Evolutionary conservation across 2,797 vertebrate species (phyloP).

Genomic region (Hoplostethus mediterraneus): DNA sequence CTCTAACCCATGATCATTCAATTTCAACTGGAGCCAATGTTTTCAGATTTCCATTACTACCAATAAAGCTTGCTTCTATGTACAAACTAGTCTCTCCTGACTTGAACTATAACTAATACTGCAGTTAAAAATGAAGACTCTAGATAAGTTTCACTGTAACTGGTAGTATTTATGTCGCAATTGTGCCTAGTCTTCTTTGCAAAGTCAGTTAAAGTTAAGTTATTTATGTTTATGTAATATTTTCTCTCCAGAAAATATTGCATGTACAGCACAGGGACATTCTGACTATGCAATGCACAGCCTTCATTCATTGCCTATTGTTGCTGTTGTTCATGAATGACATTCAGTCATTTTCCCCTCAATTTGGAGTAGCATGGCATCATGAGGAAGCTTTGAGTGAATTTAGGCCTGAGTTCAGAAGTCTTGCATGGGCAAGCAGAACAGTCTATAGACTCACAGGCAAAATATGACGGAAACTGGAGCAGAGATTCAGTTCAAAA

Average conservation of each 20-base stretch:
- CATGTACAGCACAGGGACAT: neutral
- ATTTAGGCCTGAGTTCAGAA: neutral
- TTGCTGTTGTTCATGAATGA: neutral
- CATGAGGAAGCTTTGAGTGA: neutral
- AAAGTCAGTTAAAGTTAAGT: neutral
- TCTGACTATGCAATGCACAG: neutral
- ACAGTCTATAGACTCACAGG: conserved; percentile 37
- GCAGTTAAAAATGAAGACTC: too few relatives aligned
- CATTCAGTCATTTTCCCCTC: neutral
- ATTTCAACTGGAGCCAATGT: too few relatives aligned
- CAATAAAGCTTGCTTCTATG: too few relatives aligned
- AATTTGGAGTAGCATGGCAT: neutral
- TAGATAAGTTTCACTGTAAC: too few relatives aligned
- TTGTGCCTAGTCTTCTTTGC: too few relatives aligned
- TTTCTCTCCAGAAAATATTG: neutral
- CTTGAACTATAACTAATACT: too few relatives aligned
- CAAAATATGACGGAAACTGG: conserved; percentile 26
- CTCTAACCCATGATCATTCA: too few relatives aligned
- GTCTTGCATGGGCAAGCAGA: neutral
- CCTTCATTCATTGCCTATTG: neutral
- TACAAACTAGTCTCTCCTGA: too few relatives aligned
- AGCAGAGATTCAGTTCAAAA: conserved; percentile 70
- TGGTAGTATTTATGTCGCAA: too few relatives aligned
- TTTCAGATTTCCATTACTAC: too few relatives aligned
- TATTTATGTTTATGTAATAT: neutral